Evolutionary conservation across 2,797 vertebrate genomes (phyloP).

Genomic region (Dallia pectoralis): DNA sequence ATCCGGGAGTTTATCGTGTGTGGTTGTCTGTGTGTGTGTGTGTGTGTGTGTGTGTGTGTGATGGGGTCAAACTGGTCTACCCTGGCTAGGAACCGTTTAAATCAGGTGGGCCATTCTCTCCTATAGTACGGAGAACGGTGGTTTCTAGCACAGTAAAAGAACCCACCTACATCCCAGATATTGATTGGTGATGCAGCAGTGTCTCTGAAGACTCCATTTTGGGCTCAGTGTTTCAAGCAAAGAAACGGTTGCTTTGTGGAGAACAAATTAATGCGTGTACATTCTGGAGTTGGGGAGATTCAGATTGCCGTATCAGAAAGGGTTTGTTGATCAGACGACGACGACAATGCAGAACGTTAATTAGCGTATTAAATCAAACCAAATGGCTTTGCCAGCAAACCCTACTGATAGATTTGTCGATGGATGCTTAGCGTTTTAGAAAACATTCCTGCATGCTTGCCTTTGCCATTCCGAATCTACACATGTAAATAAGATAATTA

Average conservation of each 20-base stretch:
- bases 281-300: constrained; percentile 12
- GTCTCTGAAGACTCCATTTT: constrained; percentile 44
- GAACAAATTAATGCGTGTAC: background rate
- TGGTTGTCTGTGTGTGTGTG: background rate
- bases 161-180: constrained; percentile 61
- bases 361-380: constrained; percentile 34
- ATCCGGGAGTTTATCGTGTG: background rate
- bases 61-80: too few species aligned
- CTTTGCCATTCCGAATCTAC: constrained; percentile 63
- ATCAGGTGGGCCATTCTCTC: too few species aligned
- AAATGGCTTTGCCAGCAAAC: constrained; percentile 14
- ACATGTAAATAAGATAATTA: constrained; percentile 67
- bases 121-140: constrained; percentile 29
- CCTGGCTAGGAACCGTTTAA: too few species aligned
- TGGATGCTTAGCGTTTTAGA: constrained; percentile 15
- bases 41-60: background rate
- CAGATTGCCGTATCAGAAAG: constrained; percentile 10
- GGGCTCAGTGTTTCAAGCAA: constrained; percentile 60
- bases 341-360: constrained; percentile 10
- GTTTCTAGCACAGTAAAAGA: constrained; percentile 67
- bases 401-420: constrained; percentile 57
- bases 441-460: constrained; percentile 50
- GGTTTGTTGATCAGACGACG: background rate
- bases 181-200: constrained; percentile 73
- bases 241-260: constrained; percentile 47